Percentiles rank a stretch among this genome's conserved stretches.
phyloP scores from a whole-genome alignment of 2,888 invertebrate genomes.

The Athetis lepigone region DNA sequence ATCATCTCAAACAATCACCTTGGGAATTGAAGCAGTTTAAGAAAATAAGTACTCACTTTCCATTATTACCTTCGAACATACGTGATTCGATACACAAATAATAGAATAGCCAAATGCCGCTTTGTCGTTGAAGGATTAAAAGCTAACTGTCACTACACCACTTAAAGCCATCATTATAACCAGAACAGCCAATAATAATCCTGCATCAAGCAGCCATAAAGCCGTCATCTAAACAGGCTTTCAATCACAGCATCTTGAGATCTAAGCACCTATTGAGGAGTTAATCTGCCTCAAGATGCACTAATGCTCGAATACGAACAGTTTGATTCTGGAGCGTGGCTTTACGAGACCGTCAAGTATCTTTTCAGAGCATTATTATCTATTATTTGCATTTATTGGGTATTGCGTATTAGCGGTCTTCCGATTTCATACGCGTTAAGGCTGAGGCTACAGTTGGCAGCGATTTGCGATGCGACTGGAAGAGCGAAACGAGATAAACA shows the following conservation, averaged over 20 bases:
- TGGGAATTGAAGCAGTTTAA: no score
- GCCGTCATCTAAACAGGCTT: slow-evolving; percentile 36
- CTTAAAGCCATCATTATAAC: slow-evolving; percentile 8
- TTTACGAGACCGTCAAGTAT: slow-evolving; percentile 12
- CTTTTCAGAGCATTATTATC: slow-evolving; percentile 24
- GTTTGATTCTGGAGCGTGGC: slow-evolving; percentile 30
- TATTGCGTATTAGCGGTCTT: no score
- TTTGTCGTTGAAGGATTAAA: not conserved
- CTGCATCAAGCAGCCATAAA: slow-evolving; percentile 22
- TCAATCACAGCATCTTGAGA: slow-evolving; percentile 44
- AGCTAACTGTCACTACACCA: not conserved
- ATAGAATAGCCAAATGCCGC: no score
- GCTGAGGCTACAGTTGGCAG: no score
- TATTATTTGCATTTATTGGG: slow-evolving; percentile 17
- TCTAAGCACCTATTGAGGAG: slow-evolving; percentile 33
- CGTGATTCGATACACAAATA: no score
- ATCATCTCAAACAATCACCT: not conserved
- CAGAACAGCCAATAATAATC: slow-evolving; percentile 6
- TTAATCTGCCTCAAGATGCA: slow-evolving; percentile 50
- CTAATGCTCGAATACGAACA: slow-evolving; percentile 49
- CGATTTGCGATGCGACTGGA: no score
- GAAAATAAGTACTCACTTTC: not conserved
- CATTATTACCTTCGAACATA: no score
- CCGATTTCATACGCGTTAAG: no score
- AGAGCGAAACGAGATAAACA: no score